phyloP scores from a whole-genome alignment of 1,140 invertebrate species.

The Drepana arcuata region DNA sequence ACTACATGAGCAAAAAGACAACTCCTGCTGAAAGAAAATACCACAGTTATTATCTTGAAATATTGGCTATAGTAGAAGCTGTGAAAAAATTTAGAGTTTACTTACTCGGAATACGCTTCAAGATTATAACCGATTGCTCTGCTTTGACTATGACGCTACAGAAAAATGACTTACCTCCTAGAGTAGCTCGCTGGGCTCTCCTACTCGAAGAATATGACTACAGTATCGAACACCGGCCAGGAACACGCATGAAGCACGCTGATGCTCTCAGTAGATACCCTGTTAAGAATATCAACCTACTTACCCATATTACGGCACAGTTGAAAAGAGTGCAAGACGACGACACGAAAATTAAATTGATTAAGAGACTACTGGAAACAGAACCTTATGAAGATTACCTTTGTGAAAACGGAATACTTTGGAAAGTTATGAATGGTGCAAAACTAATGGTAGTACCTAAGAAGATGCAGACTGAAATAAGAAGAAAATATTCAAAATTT shows the following conservation, averaged over 20 bases:
- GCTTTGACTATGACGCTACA: conserved; percentile 44
- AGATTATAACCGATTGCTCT: conserved; percentile 53
- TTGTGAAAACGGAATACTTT: conserved; percentile 23
- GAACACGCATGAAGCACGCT: conserved; percentile 47
- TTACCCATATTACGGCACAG: conserved; percentile 10
- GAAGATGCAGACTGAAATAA: conserved; percentile 28
- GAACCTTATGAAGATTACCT: conserved; percentile 19
- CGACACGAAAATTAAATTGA: conserved; percentile 19
- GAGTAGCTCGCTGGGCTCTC: conserved; percentile 22
- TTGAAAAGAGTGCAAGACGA: conserved; percentile 22
- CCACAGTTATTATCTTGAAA: conserved; percentile 64
- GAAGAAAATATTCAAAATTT: conserved; percentile 19
- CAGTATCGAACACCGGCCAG: conserved; percentile 33
- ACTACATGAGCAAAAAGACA: conserved; percentile 56
- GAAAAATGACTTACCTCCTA: conserved; percentile 39
- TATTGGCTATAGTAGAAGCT: conserved; percentile 64
- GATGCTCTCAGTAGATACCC: conserved; percentile 54
- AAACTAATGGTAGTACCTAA: conserved; percentile 30
- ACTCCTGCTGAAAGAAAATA: conserved; percentile 50
- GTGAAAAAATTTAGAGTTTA: conserved; percentile 68
- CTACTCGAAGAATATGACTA: conserved; percentile 43
- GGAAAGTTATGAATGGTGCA: conserved; percentile 20
- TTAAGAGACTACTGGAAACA: conserved; percentile 21
- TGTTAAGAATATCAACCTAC: conserved; percentile 11
- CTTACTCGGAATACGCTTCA: conserved; percentile 58